Percentiles rank a stretch among this genome's conserved stretches.
Evolutionary conservation across 2,113 vertebrate genomes (phyloP).

Genomic region (Dendrocopos noguchii): DNA sequence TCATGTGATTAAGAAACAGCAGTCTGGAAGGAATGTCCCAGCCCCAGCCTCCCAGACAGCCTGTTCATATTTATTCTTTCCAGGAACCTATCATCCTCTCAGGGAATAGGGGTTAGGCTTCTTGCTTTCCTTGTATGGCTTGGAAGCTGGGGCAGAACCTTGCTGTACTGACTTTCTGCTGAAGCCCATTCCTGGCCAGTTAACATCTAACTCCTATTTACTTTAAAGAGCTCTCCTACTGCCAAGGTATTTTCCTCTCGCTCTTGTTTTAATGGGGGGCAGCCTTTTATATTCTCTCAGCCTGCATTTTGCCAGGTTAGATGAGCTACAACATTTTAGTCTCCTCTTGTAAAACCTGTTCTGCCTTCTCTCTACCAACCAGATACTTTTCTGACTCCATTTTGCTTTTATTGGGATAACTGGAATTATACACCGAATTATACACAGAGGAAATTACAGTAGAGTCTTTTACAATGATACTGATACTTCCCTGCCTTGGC

Average conservation of each 20-base stretch:
- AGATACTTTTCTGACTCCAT: not conserved
- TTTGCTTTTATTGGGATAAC: conserved; percentile 33
- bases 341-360: not conserved
- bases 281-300: not conserved
- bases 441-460: conserved; percentile 39
- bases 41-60: not conserved
- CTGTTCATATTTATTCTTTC: not conserved
- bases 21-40: conserved; percentile 30
- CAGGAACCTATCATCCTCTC: not conserved
- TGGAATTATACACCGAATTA: conserved; percentile 14
- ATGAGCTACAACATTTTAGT: not conserved
- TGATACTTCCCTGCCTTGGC: conserved; percentile 35
- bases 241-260: not conserved
- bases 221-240: not conserved
- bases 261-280: not conserved
- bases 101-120: not conserved
- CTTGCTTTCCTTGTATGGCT: not conserved
- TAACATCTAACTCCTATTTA: not conserved
- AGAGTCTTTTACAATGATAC: conserved; percentile 4
- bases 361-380: not conserved
- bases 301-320: not conserved
- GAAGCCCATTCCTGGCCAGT: not conserved
- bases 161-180: not conserved
- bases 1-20: conserved; percentile 49
- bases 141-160: not conserved